Evolutionary conservation across 2,888 invertebrate species (phyloP), one percentile per base, ranked within the genome.

Genomic region (Drosophila silvestris): DNA sequence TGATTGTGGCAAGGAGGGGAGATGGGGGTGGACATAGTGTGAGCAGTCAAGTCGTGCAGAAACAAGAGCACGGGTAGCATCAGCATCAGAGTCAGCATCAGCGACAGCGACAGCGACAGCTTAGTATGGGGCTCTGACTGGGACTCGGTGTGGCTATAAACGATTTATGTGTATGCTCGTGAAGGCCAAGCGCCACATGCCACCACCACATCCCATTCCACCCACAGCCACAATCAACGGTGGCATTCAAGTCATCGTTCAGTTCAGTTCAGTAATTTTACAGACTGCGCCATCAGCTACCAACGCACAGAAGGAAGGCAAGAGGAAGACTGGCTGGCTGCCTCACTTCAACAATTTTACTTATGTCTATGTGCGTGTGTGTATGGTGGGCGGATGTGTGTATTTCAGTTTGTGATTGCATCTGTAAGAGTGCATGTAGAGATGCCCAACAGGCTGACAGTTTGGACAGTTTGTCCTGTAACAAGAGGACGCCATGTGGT

Each of bases 211-310:
- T n/a, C 39, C 50, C 54, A 67, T 16, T 37, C 63, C 32, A 57
- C 44, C 41, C 47, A 30, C 52, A 50, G 44, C 59, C 67, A 56
- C 70, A 73, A 73, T 67, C 60, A 61, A 69, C 68, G 66, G 70
- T 76, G 72, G 78, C 79, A 79, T 83, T 86, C 87, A 91, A 91
- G 91, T 91, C 84, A 82, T 87, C 90, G 89, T 89, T 91, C 90
- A 91, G 88, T 85, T 80, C 80, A 77, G 83, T 85, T 89, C 90
- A 89, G 91, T 88, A 91, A 91, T 90, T 90, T 90, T 82, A 86
- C 87, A 89, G 89, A 79, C 84, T 83, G 81, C 81, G 74, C 67
- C 86, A 89, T 82, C 82, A 84, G 86, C 83, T 89, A 79, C 77
- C 84, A 84, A 82, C 78, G 83, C 80, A 80, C 80, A 77, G 62